Conservation (phyloP, 2,113 vertebrate genomes). For the Chamaea fasciata region DNA sequence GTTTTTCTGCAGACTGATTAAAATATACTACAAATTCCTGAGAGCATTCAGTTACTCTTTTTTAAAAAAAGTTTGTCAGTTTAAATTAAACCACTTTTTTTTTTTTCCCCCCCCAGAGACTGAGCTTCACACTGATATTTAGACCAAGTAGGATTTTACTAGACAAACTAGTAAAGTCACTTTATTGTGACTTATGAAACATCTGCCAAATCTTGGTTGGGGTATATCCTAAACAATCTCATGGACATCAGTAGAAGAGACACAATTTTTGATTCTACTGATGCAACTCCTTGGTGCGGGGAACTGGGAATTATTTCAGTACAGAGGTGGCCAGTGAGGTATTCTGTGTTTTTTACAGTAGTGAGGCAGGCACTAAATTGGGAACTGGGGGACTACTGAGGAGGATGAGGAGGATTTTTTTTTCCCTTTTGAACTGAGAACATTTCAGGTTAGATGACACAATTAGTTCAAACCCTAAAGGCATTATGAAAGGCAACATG, state of each 20-base stretch:
- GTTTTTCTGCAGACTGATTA: background rate
- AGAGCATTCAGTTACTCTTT: background rate
- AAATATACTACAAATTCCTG: background rate
- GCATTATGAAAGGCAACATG: background rate
- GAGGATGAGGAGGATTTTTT: background rate
- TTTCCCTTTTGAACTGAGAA: background rate
- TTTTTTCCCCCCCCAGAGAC: background rate
- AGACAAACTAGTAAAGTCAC: background rate
- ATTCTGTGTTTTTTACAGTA: background rate
- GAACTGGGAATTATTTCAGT: background rate
- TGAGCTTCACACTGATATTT: background rate
- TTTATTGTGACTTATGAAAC: background rate
- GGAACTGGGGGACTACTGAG: background rate
- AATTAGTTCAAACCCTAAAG: background rate
- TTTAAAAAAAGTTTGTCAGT: background rate
- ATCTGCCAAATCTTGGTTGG: background rate
- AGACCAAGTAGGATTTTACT: background rate
- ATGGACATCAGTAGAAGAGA: background rate
- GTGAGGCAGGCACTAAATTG: background rate
- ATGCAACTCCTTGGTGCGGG: background rate
- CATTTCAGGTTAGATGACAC: background rate
- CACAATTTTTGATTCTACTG: background rate
- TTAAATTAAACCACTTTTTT: background rate
- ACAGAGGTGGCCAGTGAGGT: background rate
- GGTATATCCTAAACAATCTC: background rate